phyloP scores from a whole-genome alignment of 2,797 vertebrate species.

The Lindbergichthys nudifrons region DNA sequence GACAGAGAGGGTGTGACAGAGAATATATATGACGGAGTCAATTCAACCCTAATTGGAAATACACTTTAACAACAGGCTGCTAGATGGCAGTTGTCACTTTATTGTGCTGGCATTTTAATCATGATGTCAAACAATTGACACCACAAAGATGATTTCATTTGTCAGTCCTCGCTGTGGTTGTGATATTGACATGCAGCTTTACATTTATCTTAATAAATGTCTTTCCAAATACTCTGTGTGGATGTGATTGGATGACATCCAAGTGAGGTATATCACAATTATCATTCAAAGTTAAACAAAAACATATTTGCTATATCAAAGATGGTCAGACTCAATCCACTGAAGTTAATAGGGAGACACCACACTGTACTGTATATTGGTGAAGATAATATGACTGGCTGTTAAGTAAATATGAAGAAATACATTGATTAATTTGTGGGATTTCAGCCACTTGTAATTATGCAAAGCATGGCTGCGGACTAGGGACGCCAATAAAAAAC shows the following conservation, averaged over 20 bases:
- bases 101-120: conserved; percentile 32
- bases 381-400: background rate
- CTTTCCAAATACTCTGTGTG: conserved; percentile 5
- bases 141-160: conserved; percentile 7
- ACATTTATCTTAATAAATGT: conserved; percentile 6
- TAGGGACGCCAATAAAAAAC: background rate
- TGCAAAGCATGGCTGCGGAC: background rate
- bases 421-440: background rate
- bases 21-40: conserved; percentile 26
- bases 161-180: background rate
- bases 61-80: conserved; percentile 29
- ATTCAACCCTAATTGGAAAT: conserved; percentile 47
- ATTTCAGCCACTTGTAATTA: background rate
- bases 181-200: conserved; percentile 16
- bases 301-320: background rate
- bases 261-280: background rate
- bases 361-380: too few species aligned
- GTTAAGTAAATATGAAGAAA: too few species aligned
- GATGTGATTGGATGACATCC: background rate
- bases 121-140: conserved; percentile 18
- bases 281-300: background rate
- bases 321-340: background rate
- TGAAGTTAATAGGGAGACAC: background rate
- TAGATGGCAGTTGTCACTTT: conserved; percentile 32
- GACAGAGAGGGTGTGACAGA: conserved; percentile 1